Evolutionary conservation across 2,797 vertebrate species (phyloP).

Genomic region (Enteromius paludinosus): DNA sequence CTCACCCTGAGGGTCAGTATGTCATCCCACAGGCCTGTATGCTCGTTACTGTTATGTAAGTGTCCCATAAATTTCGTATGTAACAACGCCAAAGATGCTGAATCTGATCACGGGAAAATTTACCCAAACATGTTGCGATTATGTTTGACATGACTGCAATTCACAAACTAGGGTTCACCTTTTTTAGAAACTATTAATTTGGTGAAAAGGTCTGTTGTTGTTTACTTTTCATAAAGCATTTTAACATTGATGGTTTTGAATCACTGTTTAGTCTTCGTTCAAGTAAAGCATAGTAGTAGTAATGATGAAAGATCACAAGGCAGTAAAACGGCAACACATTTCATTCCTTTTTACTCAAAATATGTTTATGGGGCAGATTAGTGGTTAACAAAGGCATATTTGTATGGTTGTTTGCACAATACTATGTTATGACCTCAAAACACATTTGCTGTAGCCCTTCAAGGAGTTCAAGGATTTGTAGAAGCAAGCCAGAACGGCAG

Average conservation of each 20-base stretch:
- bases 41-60: neutral
- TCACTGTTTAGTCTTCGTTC: neutral
- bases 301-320: neutral
- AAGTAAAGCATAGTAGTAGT: neutral
- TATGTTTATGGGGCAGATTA: neutral
- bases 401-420: neutral
- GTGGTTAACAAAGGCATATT: neutral
- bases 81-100: constrained; percentile 17
- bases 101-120: constrained; percentile 20
- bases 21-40: neutral
- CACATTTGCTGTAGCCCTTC: neutral
- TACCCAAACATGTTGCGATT: neutral
- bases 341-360: neutral
- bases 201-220: neutral
- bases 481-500: neutral
- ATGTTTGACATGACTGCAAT: neutral
- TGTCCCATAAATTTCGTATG: constrained; percentile 20
- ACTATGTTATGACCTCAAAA: neutral
- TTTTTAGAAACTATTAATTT: neutral
- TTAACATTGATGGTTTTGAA: neutral
- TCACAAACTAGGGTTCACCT: neutral
- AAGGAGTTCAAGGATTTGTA: neutral
- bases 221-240: neutral
- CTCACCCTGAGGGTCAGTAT: constrained; percentile 38
- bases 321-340: neutral